Percentiles rank a stretch among this genome's conserved stretches.
Evolutionary conservation across 2,113 vertebrate species (phyloP).

Genomic region (Prietella phreatophila): DNA sequence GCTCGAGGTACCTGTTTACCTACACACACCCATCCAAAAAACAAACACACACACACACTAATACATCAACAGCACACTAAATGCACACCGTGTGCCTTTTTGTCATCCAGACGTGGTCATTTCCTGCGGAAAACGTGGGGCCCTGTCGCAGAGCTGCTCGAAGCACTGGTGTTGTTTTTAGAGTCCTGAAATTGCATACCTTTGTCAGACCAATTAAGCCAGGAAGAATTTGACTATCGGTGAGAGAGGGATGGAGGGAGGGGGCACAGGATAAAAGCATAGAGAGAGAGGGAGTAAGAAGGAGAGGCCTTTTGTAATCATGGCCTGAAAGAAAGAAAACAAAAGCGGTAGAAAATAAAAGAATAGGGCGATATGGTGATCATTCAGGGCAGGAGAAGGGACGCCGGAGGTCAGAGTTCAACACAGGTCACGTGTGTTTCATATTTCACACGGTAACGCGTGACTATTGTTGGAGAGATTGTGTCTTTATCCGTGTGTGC

Average conservation of each 20-base stretch:
- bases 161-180: conserved; percentile 56
- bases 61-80: neutral
- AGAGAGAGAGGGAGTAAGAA: conserved; percentile 42
- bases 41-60: conserved; percentile 24
- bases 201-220: conserved; percentile 65
- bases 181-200: conserved; percentile 54
- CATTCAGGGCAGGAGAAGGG: conserved; percentile 51
- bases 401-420: conserved; percentile 52
- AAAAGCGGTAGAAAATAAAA: conserved; percentile 52
- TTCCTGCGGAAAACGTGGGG: conserved; percentile 68
- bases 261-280: conserved; percentile 43
- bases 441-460: neutral
- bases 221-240: conserved; percentile 56
- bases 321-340: conserved; percentile 62
- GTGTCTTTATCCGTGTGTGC: neutral
- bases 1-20: conserved; percentile 21
- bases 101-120: conserved; percentile 67
- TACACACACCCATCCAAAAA: conserved; percentile 36
- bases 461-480: neutral
- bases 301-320: conserved; percentile 60
- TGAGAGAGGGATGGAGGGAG: conserved; percentile 21
- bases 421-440: conserved; percentile 40
- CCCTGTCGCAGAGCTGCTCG: conserved; percentile 47
- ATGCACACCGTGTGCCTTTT: conserved; percentile 47
- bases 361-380: conserved; percentile 62